Evolutionary conservation across 2,888 invertebrate genomes (phyloP).

Genomic region (Torymus auratus): DNA sequence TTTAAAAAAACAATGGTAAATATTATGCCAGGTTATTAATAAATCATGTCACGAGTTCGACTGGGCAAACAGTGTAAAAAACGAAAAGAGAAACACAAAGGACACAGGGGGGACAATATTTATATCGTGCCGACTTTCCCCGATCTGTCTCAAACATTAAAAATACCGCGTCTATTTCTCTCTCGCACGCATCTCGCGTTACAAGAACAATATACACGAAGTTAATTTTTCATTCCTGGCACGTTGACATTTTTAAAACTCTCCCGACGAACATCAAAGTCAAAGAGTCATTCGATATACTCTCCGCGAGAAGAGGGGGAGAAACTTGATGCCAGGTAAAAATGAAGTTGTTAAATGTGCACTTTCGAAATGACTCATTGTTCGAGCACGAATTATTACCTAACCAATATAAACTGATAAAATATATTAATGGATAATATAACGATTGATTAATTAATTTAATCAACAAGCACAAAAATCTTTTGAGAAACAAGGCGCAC

Average conservation of each 20-base stretch:
- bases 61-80: not conserved
- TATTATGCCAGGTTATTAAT: too few species aligned
- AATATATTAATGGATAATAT: too few species aligned
- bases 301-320: not conserved
- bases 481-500: not conserved
- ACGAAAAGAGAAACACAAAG: conserved; percentile 14
- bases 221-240: conserved; percentile 37
- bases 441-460: not conserved
- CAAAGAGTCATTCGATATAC: conserved; percentile 23
- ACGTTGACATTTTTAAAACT: conserved; percentile 14
- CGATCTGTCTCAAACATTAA: conserved; percentile 44
- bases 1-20: too few species aligned
- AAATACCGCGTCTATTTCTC: conserved; percentile 43
- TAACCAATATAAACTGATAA: too few species aligned
- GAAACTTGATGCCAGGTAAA: conserved; percentile 7
- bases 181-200: conserved; percentile 46
- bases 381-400: too few species aligned
- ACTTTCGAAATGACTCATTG: too few species aligned
- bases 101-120: conserved; percentile 14
- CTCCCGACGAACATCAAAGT: conserved; percentile 5
- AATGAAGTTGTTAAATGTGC: not conserved
- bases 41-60: not conserved
- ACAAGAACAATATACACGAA: conserved; percentile 28
- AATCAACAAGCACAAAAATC: not conserved
- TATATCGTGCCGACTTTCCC: conserved; percentile 15